Conservation (phyloP, 2,797 vertebrate genomes). For the Catostomus latipinnis region DNA sequence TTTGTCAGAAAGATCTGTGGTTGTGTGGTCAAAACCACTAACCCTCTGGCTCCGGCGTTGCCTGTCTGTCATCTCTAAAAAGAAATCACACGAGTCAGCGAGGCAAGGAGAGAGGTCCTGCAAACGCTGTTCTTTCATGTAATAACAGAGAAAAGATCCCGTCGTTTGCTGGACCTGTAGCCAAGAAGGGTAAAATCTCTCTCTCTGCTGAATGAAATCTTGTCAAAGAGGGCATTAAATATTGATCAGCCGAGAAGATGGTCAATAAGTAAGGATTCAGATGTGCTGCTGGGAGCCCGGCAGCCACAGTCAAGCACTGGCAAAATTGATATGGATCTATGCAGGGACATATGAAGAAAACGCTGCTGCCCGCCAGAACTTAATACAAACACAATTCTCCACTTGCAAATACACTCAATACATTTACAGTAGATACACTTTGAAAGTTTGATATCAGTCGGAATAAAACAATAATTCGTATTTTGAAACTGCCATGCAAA, state of each 20-base stretch:
- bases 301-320: slow-evolving; percentile 35
- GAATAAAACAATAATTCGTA: too few relatives aligned
- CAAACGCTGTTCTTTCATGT: slow-evolving; percentile 57
- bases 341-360: slow-evolving; percentile 25
- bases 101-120: slow-evolving; percentile 35
- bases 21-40: slow-evolving; percentile 28
- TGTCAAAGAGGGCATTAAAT: slow-evolving; percentile 84
- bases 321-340: slow-evolving; percentile 44
- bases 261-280: slow-evolving; percentile 62
- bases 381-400: background rate
- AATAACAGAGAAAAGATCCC: slow-evolving; percentile 58
- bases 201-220: slow-evolving; percentile 78
- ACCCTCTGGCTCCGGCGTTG: slow-evolving; percentile 38
- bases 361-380: background rate
- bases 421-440: background rate
- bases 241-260: slow-evolving; percentile 80
- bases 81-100: slow-evolving; percentile 54
- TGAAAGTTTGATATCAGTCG: background rate
- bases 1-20: slow-evolving; percentile 36
- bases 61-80: slow-evolving; percentile 43
- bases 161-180: slow-evolving; percentile 73
- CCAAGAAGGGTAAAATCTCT: slow-evolving; percentile 70
- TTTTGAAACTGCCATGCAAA: too few relatives aligned
- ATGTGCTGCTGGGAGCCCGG: slow-evolving; percentile 44
- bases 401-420: background rate